phyloP scores from a whole-genome alignment of 2,797 vertebrate species.

The Vultur gryphus region DNA sequence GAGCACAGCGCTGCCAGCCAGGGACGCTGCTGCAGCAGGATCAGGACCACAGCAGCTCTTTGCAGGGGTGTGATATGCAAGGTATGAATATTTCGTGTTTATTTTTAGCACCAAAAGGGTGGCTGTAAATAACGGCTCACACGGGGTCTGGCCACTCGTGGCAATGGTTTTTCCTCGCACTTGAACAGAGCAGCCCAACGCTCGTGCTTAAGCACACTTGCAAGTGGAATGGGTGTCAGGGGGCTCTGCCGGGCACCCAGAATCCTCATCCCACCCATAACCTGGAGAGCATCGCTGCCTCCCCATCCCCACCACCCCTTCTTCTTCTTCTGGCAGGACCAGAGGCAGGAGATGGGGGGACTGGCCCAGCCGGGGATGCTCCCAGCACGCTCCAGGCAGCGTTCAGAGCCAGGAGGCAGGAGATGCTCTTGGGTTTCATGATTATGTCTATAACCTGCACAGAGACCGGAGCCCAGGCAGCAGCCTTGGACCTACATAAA shows the following conservation, averaged over 20 bases:
- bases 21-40: neutral
- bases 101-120: neutral
- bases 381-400: rapidly evolving
- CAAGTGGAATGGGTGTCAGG: too few species aligned
- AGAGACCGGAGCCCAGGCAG: neutral
- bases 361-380: neutral
- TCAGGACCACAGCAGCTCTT: neutral
- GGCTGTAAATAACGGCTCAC: neutral
- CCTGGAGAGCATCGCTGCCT: neutral
- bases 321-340: neutral
- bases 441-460: neutral
- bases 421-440: neutral
- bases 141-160: rapidly evolving
- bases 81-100: neutral
- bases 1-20: neutral
- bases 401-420: rapidly evolving
- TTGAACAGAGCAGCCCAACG: neutral
- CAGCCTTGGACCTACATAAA: neutral
- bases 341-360: neutral
- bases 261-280: too few species aligned
- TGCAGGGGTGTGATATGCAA: neutral
- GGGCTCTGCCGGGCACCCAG: neutral
- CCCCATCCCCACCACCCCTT: neutral
- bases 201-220: rapidly evolving
- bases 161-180: neutral